Base-by-base conservation (phyloP, 2,888 invertebrate species). In the Oegoconia quadripuncta region DNA sequence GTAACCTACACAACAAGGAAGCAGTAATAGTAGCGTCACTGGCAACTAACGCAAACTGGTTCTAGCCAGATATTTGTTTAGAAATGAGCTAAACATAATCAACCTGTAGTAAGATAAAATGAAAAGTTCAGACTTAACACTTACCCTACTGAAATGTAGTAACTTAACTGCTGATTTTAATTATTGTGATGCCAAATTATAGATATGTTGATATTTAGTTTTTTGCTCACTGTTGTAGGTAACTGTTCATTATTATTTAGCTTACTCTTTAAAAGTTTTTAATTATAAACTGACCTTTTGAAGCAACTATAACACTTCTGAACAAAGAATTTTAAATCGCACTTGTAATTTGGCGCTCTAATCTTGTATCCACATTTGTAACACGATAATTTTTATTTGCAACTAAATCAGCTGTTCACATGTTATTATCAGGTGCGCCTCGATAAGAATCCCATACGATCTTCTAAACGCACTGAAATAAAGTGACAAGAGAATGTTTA, bases 401-500 rank as follows among this genome's bases (percentile, higher is more conserved):
- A 11, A 14, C n/a, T 12, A 50, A 61, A 76, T 72, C 80, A 80
- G 78, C 77, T 82, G 77, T 74, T 80, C 67, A 76, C 75, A 76
- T 75, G 33, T 59, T 64, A 67, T 61, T 60, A 58, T 64, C 47
- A 55, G 50, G 46, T 60, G 64, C 66, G 70, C 57, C 67, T 67
- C 44, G 50, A n/a, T 49, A 60, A 63, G 66, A 68, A 64, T 64
- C 60, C 61, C 64, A 68, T 69, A 64, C 71, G 64, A 63, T 70
- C 66, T 59, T 70, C 64, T 60, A 73, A 78, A 76, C 76, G 74
- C 74, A 81, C 81, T 81, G 79, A 74, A 84, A 78, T 61, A 64
- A 65, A 75, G 71, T 77, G 75, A 76, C 77, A 77, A 73, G 68
- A 63, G 70, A 74, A 74, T 82, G 80, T 83, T 83, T 81, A 84